Base-by-base conservation (phyloP, 2,888 invertebrate species). In the Drosophila mimetica region DNA sequence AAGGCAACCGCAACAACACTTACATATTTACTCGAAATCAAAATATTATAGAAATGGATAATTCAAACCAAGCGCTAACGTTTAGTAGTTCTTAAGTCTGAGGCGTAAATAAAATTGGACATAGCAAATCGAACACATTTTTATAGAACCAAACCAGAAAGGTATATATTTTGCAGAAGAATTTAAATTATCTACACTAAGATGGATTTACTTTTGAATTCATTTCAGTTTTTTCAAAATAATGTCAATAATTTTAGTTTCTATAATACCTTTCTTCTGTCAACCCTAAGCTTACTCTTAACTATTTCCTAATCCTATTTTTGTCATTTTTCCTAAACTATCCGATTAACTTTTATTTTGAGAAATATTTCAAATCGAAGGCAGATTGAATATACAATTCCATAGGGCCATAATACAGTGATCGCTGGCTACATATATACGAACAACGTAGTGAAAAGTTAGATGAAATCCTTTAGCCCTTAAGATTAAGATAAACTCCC, bases 11-110 rank as follows among this genome's bases (percentile, higher is more conserved):
- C 46, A 28, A 69, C 51, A 75, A 61, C 66, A 73, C 47, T 58
- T 48, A 70, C 72, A 81, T 75, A 86, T 73, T 73, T 75, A 83
- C 64, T 52, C 74, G 51, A 76, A 86, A 77, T 86, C 71, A 71
- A 75, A 76, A 76, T 36, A 46, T 46, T 18, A 44, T 42, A 64
- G 34, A 50, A 39, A 18, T 4, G 28, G 41, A 39, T 22, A 44
- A 51, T 18, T 32, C 32, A 67, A 48, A 42, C 14, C 52, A 50
- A 54, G 51, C 30, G 47, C 60, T 60, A 60, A 32, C 25, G 22
- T 34, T 18, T 36, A 59, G 57, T 66, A 77, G 82, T 28, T 64
- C 18, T 34, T 77, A 79, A 82, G 80, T 75, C 74, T 69, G 77
- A 79, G 51, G 20, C 41, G 52, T 22, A 63, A 48, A 46, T 60